Base-by-base conservation (phyloP, 2,797 vertebrate species). In the Acanthopagrus latus region DNA sequence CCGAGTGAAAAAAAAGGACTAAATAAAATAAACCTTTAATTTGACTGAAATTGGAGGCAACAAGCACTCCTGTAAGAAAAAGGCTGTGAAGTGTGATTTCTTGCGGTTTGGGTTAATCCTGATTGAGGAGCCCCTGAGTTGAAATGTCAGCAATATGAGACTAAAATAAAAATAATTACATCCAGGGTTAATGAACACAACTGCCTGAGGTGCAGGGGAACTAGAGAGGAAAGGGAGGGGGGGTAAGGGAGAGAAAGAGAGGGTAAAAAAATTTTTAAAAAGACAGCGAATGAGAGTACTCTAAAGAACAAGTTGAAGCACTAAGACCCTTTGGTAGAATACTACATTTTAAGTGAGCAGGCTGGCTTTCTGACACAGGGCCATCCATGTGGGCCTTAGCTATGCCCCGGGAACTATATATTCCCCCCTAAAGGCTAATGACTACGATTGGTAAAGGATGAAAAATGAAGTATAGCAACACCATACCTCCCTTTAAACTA, bases 71-170 rank as follows among this genome's bases (percentile, higher is more conserved):
- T 88, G 92, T 92, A 90, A 87, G 85, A 90, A 89, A 33, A 90
- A 88, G 89, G 81, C 84, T 91, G 80, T 90, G 86, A 92, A 92
- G 92, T 94, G 93, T 92, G 91, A 94, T 89, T 93, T 91, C 87
- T 93, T 93, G 93, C 74, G 91, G 94, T 95, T 93, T 92, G 76
- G 90, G 91, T 91, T 95, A 94, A 95, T 95, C 93, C 93, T 94
- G 92, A 95, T 93, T 93, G 93, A 95, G 90, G 92, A 94, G 92
- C 91, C 91, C 86, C 86, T 89, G 93, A 94, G 93, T 92, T 93
- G 93, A 94, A 93, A 94, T 93, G 93, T 94, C 94, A 94, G 93
- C 91, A 94, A 94, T 93, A 92, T 91, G 94, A 95, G 93, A 93
- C 92, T 93, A 93, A 92, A 94, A 94, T 91, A 92, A 93, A 95